Conservation (phyloP, 2,113 vertebrate species). For the Misgurnus mizolepis region DNA sequence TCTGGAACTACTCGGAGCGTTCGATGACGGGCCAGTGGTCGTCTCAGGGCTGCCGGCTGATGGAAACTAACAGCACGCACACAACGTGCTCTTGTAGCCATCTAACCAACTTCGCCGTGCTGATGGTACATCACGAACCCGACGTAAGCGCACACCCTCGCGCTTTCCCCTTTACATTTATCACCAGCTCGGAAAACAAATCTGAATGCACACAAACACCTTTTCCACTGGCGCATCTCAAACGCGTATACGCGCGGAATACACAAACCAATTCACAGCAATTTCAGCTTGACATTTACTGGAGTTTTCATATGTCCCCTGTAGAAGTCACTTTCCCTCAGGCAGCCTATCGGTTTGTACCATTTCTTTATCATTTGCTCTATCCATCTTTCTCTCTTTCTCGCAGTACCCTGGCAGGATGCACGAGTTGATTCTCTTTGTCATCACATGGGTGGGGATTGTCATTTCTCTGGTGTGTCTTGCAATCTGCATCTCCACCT, state of each 20-base stretch:
- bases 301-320: slow-evolving; percentile 35
- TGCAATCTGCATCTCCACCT: slow-evolving; percentile 93
- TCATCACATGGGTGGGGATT: slow-evolving; percentile 95
- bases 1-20: slow-evolving; percentile 95
- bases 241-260: slow-evolving; percentile 16
- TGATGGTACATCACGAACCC: slow-evolving; percentile 88
- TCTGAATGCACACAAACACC: slow-evolving; percentile 10
- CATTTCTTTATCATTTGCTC: slow-evolving; percentile 17
- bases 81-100: slow-evolving; percentile 94
- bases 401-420: slow-evolving; percentile 83
- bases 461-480: slow-evolving; percentile 93
- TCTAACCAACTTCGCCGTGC: slow-evolving; percentile 93
- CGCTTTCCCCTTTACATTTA: background rate
- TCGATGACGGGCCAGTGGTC: slow-evolving; percentile 95
- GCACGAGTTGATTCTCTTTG: slow-evolving; percentile 89
- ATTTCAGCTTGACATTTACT: slow-evolving; percentile 49
- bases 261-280: slow-evolving; percentile 53
- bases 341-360: slow-evolving; percentile 26
- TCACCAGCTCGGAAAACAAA: background rate
- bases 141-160: slow-evolving; percentile 70
- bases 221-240: slow-evolving; percentile 28
- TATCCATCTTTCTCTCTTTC: slow-evolving; percentile 27
- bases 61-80: slow-evolving; percentile 89
- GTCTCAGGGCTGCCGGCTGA: slow-evolving; percentile 87
- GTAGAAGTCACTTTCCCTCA: slow-evolving; percentile 15